These are phyloP conservation scores for Allygus modestus DNA, from an alignment of 2,888 invertebrate genomes.

Conservation along the genomic window DNA sequence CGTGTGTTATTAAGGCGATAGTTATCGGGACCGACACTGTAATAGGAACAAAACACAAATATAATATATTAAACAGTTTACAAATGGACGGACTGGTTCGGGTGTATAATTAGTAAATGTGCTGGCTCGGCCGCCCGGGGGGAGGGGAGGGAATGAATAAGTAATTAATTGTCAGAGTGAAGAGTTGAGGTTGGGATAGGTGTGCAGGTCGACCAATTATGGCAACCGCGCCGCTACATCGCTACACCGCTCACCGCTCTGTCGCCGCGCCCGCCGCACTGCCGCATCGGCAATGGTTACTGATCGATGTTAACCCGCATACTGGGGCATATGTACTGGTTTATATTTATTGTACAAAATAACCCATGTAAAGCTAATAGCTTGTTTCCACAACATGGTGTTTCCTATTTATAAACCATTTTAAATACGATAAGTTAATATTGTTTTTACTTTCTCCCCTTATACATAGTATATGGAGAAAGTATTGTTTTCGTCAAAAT, in stretches of 20 bases:
- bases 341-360: too few relatives aligned
- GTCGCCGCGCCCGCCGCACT: neutral
- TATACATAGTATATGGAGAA: too few relatives aligned
- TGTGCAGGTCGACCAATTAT: conserved; percentile 52
- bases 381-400: too few relatives aligned
- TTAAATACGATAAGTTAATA: too few relatives aligned
- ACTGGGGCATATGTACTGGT: too few relatives aligned
- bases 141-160: conserved; percentile 45
- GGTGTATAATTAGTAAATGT: conserved; percentile 64
- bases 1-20: conserved; percentile 62
- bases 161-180: conserved; percentile 53
- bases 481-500: too few relatives aligned
- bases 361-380: too few relatives aligned
- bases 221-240: neutral
- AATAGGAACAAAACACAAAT: conserved; percentile 64
- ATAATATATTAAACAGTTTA: conserved; percentile 66
- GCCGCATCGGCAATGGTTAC: too few relatives aligned
- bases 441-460: too few relatives aligned
- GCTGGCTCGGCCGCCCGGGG: conserved; percentile 37
- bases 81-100: conserved; percentile 64
- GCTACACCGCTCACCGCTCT: neutral
- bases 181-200: conserved; percentile 30
- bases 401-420: too few relatives aligned
- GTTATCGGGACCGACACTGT: conserved; percentile 61
- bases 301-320: too few relatives aligned